Percentiles rank a stretch among this genome's conserved stretches.
Conservation (phyloP, 1,140 invertebrate genomes). For the Tetraneura akinire region DNA sequence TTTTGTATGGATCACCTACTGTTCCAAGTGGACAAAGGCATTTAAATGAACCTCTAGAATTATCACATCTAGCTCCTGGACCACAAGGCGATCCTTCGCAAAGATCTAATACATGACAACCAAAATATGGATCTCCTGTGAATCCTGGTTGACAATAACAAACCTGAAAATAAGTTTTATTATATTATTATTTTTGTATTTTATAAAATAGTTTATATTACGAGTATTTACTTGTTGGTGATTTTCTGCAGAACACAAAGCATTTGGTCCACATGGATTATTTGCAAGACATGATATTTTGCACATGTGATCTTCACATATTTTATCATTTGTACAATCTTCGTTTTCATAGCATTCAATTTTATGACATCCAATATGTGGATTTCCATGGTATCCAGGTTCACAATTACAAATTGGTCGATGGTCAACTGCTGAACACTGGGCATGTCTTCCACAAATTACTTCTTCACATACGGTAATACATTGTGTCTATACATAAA, state of each 20-base stretch:
- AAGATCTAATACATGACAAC: slow-evolving; percentile 81
- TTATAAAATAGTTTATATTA: not conserved
- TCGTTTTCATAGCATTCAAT: slow-evolving; percentile 79
- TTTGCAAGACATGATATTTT: slow-evolving; percentile 79
- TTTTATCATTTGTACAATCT: slow-evolving; percentile 77
- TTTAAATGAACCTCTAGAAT: slow-evolving; percentile 73
- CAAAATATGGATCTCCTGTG: slow-evolving; percentile 83
- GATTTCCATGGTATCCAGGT: slow-evolving; percentile 75
- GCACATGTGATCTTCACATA: slow-evolving; percentile 78
- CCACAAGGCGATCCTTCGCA: slow-evolving; percentile 78
- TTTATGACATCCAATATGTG: slow-evolving; percentile 70
- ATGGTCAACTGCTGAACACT: slow-evolving; percentile 73
- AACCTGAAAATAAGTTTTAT: slow-evolving; percentile 72
- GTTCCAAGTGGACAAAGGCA: slow-evolving; percentile 79
- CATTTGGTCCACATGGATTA: slow-evolving; percentile 80
- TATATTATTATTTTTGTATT: not conserved
- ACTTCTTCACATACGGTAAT: slow-evolving; percentile 76
- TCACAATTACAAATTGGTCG: slow-evolving; percentile 77
- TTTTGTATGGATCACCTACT: slow-evolving; percentile 67
- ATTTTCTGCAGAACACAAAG: slow-evolving; percentile 77
- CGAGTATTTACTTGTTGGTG: slow-evolving; percentile 71
- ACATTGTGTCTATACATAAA: slow-evolving; percentile 60
- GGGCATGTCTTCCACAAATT: slow-evolving; percentile 62
- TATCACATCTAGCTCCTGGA: slow-evolving; percentile 82
- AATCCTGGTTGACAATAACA: slow-evolving; percentile 87